Conservation (phyloP, 30 jellyfish, hydroid and myxozoan species). For the Pelagia noctiluca region DNA sequence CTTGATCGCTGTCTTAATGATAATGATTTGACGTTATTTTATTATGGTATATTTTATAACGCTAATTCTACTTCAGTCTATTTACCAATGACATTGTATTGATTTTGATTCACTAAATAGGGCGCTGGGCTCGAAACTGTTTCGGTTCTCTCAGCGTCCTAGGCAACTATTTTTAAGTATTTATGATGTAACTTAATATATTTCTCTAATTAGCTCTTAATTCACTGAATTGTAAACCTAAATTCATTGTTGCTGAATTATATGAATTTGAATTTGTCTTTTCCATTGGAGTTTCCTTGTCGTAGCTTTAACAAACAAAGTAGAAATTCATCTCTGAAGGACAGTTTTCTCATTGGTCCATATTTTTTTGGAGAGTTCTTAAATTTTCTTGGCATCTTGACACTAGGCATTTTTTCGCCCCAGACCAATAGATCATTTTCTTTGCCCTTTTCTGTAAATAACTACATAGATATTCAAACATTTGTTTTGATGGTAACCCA, state of each 20-base stretch:
- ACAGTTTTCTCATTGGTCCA: slow-evolving; percentile 27
- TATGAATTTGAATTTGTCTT: too few relatives aligned
- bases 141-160: too few relatives aligned
- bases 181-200: too few relatives aligned
- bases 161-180: too few relatives aligned
- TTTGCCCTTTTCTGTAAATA: slow-evolving; percentile 7
- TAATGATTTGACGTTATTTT: neutral
- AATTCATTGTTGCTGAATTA: too few relatives aligned
- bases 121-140: slow-evolving; percentile 8
- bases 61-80: neutral
- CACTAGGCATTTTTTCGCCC: slow-evolving; percentile 10
- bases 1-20: neutral
- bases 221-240: too few relatives aligned
- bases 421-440: slow-evolving; percentile 14
- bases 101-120: neutral
- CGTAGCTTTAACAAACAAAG: slow-evolving; percentile 13
- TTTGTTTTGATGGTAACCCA: slow-evolving; percentile 26
- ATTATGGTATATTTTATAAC: neutral
- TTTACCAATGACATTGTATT: neutral
- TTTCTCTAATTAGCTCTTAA: too few relatives aligned
- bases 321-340: slow-evolving; percentile 17
- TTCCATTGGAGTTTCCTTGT: slow-evolving; percentile 15
- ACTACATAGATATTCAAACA: neutral
- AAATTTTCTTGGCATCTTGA: slow-evolving; percentile 2
- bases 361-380: slow-evolving; percentile 1